Evolutionary conservation across 2,797 vertebrate genomes (phyloP).

Genomic region (Bradypodion ventrale): DNA sequence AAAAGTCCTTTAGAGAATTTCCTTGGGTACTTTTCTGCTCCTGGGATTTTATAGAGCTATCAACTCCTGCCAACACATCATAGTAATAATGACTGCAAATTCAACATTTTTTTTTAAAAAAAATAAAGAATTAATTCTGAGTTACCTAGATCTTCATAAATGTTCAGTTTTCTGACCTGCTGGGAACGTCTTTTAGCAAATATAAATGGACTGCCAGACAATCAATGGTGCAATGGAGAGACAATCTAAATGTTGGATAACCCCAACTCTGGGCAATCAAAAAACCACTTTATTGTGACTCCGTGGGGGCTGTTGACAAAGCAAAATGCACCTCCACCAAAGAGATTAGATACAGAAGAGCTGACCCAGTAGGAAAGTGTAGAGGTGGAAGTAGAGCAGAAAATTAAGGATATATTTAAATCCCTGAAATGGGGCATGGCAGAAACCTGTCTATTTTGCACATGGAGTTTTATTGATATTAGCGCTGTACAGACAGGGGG

Average conservation of each 20-base stretch:
- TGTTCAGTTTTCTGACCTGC: neutral
- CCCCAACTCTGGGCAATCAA: neutral
- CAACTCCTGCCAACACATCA: too few species aligned
- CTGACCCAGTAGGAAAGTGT: constrained; percentile 47
- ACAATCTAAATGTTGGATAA: constrained; percentile 11
- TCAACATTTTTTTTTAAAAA: too few species aligned
- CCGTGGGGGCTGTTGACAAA: constrained; percentile 9
- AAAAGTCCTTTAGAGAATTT: neutral
- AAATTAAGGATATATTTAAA: constrained; percentile 2
- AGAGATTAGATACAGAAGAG: constrained; percentile 55
- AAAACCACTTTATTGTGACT: neutral
- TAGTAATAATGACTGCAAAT: too few species aligned
- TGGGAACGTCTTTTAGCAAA: neutral
- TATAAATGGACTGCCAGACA: neutral
- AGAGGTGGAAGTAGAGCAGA: constrained; percentile 41
- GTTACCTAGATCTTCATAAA: neutral
- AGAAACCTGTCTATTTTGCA: constrained; percentile 26
- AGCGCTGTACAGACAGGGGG: neutral
- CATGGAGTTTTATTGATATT: neutral
- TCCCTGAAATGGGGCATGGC: constrained; percentile 20
- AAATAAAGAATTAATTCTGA: neutral
- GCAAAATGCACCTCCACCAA: constrained; percentile 42
- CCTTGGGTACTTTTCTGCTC: neutral
- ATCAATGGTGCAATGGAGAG: neutral
- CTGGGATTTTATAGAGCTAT: neutral